Conservation (phyloP, 2,888 invertebrate species). For the Trachelus iudaicus region DNA sequence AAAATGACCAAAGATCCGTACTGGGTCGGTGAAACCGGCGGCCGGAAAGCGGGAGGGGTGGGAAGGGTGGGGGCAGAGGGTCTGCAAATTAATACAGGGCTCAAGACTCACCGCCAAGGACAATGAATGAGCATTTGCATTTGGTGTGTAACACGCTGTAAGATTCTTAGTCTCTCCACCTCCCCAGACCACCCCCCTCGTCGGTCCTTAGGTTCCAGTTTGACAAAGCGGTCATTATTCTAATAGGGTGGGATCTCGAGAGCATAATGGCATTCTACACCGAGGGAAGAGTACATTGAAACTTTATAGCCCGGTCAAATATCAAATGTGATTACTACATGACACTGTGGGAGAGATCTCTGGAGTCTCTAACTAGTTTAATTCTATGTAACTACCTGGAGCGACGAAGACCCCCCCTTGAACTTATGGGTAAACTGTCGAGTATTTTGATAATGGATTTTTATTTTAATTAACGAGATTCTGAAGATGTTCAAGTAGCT, state of each 20-base stretch:
- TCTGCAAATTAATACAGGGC: constrained; percentile 35
- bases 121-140: constrained; percentile 26
- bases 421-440: not conserved
- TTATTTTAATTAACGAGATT: not conserved
- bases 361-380: not conserved
- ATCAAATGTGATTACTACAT: constrained; percentile 44
- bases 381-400: not conserved
- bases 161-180: constrained; percentile 20
- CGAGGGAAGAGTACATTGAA: constrained; percentile 28
- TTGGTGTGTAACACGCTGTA: constrained; percentile 28
- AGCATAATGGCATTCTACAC: constrained; percentile 23
- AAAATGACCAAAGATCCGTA: not conserved
- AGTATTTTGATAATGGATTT: not conserved
- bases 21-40: not conserved
- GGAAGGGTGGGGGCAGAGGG: not conserved
- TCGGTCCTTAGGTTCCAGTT: constrained; percentile 17
- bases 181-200: constrained; percentile 8
- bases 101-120: constrained; percentile 23
- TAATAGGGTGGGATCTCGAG: constrained; percentile 31
- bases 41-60: not conserved
- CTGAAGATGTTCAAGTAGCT: not conserved
- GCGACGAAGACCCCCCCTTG: not conserved
- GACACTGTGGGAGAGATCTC: not conserved
- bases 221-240: constrained; percentile 31
- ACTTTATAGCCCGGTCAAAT: constrained; percentile 45